A percentile compares a stretch with the other conserved stretches of the same genome.
These are phyloP conservation scores for Halocaridina rubra DNA, from an alignment of 2,888 invertebrate species.

Conservation along the genomic window DNA sequence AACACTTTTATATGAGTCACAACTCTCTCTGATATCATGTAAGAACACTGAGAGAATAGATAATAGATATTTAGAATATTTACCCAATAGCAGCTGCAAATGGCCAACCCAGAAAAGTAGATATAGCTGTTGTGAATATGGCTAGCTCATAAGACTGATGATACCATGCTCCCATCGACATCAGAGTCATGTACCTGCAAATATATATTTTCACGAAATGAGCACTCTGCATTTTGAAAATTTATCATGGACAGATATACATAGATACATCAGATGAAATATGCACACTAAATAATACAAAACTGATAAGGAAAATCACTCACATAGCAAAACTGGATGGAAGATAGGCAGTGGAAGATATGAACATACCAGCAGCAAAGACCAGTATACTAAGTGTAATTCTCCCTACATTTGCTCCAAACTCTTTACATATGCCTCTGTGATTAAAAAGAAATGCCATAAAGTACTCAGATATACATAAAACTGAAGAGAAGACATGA, in stretches of 20 bases:
- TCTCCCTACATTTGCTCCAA: slow-evolving; percentile 89
- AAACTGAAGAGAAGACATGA: no score
- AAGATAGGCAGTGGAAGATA: slow-evolving; percentile 85
- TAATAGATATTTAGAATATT: no score
- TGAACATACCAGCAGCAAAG: slow-evolving; percentile 91
- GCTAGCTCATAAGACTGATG: slow-evolving; percentile 82
- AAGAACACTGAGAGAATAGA: no score
- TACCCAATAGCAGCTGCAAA: slow-evolving; percentile 91
- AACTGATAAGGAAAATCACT: no score
- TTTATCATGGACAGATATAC: no score
- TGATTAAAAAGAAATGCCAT: slow-evolving; percentile 67
- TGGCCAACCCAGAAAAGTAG: slow-evolving; percentile 86
- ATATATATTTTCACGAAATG: no score
- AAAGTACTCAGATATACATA: no score
- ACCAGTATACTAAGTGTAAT: slow-evolving; percentile 83
- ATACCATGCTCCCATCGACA: slow-evolving; percentile 92
- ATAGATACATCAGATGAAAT: no score
- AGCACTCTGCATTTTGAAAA: no score
- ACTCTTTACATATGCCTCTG: slow-evolving; percentile 89
- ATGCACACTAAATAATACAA: no score
- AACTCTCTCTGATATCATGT: no score
- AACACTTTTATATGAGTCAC: no score
- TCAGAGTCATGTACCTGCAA: slow-evolving; percentile 77
- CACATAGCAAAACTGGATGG: slow-evolving; percentile 94
- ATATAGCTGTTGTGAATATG: slow-evolving; percentile 85